Evolutionary conservation across 2,888 invertebrate species (phyloP), one percentile per base, ranked within the genome.

Genomic region (Ceraclea dissimilis): DNA sequence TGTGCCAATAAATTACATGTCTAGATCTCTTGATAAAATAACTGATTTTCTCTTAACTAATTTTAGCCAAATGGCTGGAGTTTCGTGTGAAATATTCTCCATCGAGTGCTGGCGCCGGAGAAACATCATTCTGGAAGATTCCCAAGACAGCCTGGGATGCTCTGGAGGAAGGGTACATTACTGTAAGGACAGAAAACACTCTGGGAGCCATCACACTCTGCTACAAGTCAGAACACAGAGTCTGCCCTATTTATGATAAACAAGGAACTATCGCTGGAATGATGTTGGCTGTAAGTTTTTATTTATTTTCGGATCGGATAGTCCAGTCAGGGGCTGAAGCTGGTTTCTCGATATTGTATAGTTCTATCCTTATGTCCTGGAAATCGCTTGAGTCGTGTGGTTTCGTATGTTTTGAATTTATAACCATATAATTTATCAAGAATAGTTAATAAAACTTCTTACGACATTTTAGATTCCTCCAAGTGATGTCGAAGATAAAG

Each of bases 121-220:
- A 59, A 18, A 52, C 61, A 51, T 57, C 63, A 51, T 63, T 59
- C 52, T 63, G 61, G 60, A 49, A 47, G 34, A 44, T 56, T 22
- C 51, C 49, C 19, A 55, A 54, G 52, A 59, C 54, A 33, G 44
- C 49, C 43, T 31, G 13, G 18, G 57, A 51, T 19, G 62, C 58
- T 43, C 51, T 63, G 61, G 63, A 65, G 60, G 63, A 65, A 63
- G 64, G 64, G n/a, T 63, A 64, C 56, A 59, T 62, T 52, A 61
- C 54, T 60, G 50, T 56, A 8, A 34, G 33, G 6, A 56, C 52
- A 13, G 51, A 13, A 4, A 60, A 57, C 43, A 13, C 50, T 10
- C 47, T 56, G 17, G 54, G 55, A 16, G 49, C 51, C 33, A 56
- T 34, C 6, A 57, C 60, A 6, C 19, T 62, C 26, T 60, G 60